Base-by-base conservation (phyloP, 2,888 invertebrate genomes). In the Epinotia nisella region DNA sequence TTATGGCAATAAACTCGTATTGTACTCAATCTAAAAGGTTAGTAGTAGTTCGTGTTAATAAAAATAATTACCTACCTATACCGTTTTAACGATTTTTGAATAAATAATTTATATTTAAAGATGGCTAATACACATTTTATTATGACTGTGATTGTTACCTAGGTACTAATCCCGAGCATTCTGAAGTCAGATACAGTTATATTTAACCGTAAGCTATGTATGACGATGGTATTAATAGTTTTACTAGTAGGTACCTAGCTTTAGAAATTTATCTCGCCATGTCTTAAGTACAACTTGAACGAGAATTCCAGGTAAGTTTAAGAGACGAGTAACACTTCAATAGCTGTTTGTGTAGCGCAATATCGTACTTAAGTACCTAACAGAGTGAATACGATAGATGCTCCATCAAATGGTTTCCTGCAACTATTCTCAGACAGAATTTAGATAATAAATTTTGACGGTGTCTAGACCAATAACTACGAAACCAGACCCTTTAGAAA, bases 391-490 rank as follows among this genome's bases (percentile, higher is more conserved):
- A 56, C 67, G 67, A 68, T 68, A 21, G 67, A 62, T 51, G 24
- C n/a, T 72, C 67, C 49, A 24, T 62, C 67, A 56, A 56, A 56
- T n/a, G 49, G 29, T 17, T 56, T 24, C 17, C 61, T 68, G 51
- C 55, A 60, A 53, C 66, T 61, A 70, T 60, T 51, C 56, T 55
- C 53, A 55, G 61, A 62, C 67, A 21, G 72, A 55, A 67, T 68
- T 49, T 49, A 61, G 67, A 68, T 72, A 67, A 68, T 72, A 72
- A 68, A 71, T 68, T 67, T 61, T 68, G 67, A 61, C 67, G 49
- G 61, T 24, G 72, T 72, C 72, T 72, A 72, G 67, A 72, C 72
- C 56, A 61, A 68, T 62, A 67, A 62, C 67, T 62, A 67, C 19
- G 35, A 61, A 49, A 49, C 21, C 35, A 59, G 71, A 71, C n/a